phyloP scores from a whole-genome alignment of 2,797 vertebrate species.

The Silurus lanzhouensis region DNA sequence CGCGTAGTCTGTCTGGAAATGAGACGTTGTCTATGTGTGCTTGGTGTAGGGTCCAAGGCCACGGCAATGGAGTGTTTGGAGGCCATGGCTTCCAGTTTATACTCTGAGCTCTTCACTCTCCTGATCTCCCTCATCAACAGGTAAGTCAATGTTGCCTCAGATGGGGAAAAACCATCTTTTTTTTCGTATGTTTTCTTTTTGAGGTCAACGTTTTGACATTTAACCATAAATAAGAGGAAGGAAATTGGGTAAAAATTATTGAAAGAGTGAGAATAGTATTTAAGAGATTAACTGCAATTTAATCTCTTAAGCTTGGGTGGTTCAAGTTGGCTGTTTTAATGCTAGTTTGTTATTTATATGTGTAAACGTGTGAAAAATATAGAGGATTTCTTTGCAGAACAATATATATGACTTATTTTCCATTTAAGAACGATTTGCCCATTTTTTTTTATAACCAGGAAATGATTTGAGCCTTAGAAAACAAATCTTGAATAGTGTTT shows the following conservation, averaged over 20 bases:
- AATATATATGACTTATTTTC: not conserved
- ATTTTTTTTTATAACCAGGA: not conserved
- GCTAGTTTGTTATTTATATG: no score
- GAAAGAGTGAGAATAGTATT: not conserved
- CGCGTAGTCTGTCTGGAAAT: constrained; percentile 8
- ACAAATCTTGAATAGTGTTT: not conserved
- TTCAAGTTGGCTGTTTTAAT: no score
- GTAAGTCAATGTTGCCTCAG: constrained; percentile 62
- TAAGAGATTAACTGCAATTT: no score
- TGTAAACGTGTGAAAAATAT: not conserved
- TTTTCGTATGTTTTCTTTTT: not conserved
- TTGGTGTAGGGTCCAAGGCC: constrained; percentile 80
- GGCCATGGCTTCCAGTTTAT: constrained; percentile 87
- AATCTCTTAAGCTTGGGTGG: no score
- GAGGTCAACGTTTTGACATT: not conserved
- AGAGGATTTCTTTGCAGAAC: not conserved
- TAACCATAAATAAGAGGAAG: not conserved
- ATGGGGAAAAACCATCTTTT: not conserved
- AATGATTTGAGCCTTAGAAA: not conserved
- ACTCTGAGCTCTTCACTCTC: constrained; percentile 89
- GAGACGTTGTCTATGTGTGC: constrained; percentile 15
- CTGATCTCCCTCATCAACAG: constrained; percentile 91
- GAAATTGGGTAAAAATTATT: not conserved
- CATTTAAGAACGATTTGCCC: not conserved
- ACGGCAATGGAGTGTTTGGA: constrained; percentile 91